A percentile compares a stretch with the other conserved stretches of the same genome.
Conservation (phyloP, 2,797 vertebrate species). For the Tauraco hartlaubi region DNA sequence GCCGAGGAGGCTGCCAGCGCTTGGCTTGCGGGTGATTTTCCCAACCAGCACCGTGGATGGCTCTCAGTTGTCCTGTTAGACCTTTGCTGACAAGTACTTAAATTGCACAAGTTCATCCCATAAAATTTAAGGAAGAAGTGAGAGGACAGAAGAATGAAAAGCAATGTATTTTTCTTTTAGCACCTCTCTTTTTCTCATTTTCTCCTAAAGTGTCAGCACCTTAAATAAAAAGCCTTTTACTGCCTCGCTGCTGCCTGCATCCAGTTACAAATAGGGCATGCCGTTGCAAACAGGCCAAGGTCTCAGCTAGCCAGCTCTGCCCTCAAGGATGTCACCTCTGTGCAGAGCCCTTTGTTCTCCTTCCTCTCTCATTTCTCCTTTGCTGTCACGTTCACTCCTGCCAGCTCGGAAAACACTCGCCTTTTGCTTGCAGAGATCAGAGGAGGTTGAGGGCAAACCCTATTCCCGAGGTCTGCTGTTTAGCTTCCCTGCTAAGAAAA, state of each 20-base stretch:
- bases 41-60: not conserved
- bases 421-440: not conserved
- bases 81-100: conserved; percentile 29
- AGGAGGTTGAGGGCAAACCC: not conserved
- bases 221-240: conserved; percentile 70
- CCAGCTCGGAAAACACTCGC: fast-evolving
- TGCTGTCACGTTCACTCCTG: conserved; percentile 28
- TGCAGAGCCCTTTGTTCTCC: not conserved
- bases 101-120: not conserved
- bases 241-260: conserved; percentile 52
- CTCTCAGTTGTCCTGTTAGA: not conserved
- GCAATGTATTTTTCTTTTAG: conserved; percentile 39
- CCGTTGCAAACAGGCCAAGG: conserved; percentile 6
- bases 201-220: not conserved
- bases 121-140: conserved; percentile 40
- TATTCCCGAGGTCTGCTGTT: not conserved
- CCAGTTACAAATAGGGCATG: conserved; percentile 15
- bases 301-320: conserved; percentile 7
- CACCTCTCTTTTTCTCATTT: conserved; percentile 53
- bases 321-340: conserved; percentile 19
- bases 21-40: not conserved
- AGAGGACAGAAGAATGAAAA: conserved; percentile 28
- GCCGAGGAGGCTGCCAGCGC: not conserved
- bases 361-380: conserved; percentile 26
- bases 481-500: not conserved